Percentiles rank a stretch among this genome's conserved stretches.
Conservation (phyloP, 2,113 vertebrate genomes). For the Esox niger region DNA sequence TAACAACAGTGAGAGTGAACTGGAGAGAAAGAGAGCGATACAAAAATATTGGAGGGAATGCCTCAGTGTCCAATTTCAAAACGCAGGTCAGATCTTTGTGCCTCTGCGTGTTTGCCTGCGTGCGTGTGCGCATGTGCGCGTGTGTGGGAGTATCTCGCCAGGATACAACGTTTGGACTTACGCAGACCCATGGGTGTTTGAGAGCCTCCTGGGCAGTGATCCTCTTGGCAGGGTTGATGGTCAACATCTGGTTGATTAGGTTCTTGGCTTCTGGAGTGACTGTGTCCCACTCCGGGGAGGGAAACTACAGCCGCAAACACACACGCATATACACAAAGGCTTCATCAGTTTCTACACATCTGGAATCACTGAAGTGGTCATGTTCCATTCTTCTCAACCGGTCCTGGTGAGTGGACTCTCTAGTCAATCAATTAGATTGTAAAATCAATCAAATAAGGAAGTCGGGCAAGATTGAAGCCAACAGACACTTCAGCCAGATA, state of each 20-base stretch:
- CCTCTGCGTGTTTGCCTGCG: neutral
- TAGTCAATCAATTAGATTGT: neutral
- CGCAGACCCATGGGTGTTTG: constrained; percentile 98
- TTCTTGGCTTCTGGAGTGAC: constrained; percentile 97
- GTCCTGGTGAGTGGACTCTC: neutral
- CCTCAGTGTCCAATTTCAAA: neutral
- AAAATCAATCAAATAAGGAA: too few species aligned
- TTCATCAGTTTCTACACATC: too few species aligned
- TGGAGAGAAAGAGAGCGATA: neutral
- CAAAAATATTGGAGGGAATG: neutral
- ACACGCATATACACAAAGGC: neutral
- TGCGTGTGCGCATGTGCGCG: neutral
- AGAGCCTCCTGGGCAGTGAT: constrained; percentile 96
- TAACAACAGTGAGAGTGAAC: neutral
- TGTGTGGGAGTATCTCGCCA: constrained; percentile 32
- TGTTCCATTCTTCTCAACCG: neutral
- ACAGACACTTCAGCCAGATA: too few species aligned
- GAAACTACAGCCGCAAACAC: constrained; percentile 73
- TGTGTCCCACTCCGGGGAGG: constrained; percentile 95
- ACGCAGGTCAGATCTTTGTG: neutral
- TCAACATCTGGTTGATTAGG: constrained; percentile 98
- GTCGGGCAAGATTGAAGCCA: too few species aligned
- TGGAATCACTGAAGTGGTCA: neutral
- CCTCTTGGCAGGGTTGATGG: constrained; percentile 96
- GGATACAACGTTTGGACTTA: constrained; percentile 72